phyloP scores from a whole-genome alignment of 2,797 vertebrate species.

The Myiotriccus ornatus region DNA sequence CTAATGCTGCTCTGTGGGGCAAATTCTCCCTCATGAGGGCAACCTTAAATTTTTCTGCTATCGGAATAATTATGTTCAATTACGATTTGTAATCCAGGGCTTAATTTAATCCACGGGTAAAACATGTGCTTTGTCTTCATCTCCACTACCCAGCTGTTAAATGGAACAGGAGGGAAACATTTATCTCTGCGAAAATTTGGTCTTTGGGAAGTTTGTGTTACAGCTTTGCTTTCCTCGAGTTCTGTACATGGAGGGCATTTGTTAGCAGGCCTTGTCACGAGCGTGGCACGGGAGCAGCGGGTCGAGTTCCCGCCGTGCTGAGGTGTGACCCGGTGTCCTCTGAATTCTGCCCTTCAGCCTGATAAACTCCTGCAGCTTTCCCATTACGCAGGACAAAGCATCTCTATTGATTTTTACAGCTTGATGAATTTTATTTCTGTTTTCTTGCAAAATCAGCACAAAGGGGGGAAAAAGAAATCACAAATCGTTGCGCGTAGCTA shows the following conservation, averaged over 20 bases:
- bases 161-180: constrained; percentile 15
- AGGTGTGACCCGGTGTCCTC: background rate
- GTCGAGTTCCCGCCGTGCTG: background rate
- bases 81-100: constrained; percentile 5
- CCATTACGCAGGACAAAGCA: background rate
- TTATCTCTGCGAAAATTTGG: background rate
- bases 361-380: background rate
- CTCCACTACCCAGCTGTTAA: constrained; percentile 14
- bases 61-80: constrained; percentile 40
- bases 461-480: background rate
- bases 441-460: constrained; percentile 5
- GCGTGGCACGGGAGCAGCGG: too few relatives aligned
- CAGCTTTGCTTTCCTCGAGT: background rate
- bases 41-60: constrained; percentile 2
- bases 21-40: constrained; percentile 2
- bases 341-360: background rate
- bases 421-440: constrained; percentile 27
- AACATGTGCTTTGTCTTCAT: constrained; percentile 28
- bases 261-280: background rate
- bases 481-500: background rate
- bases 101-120: constrained; percentile 20
- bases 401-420: constrained; percentile 41
- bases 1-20: background rate
- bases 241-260: background rate
- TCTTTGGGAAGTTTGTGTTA: background rate